Conservation (phyloP, 2,888 invertebrate species). For the Exocentrus adspersus region DNA sequence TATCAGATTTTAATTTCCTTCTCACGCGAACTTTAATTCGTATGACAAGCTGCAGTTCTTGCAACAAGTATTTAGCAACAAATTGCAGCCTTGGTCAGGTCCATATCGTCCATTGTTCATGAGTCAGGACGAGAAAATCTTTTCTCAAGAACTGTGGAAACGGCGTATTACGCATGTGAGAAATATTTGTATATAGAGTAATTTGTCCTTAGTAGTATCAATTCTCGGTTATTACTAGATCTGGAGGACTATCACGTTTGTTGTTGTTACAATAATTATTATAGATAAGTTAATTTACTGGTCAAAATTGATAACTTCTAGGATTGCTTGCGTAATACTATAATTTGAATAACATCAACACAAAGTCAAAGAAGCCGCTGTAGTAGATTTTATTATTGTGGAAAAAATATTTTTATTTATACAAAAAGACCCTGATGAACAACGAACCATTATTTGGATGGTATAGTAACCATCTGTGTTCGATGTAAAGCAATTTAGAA, state of each 20-base stretch:
- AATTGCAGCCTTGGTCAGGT: constrained; percentile 9
- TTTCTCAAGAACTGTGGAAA: constrained; percentile 6
- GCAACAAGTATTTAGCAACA: constrained; percentile 17
- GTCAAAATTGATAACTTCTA: neutral
- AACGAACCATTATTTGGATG: too few relatives aligned
- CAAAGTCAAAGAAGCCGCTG: neutral
- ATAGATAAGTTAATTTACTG: neutral
- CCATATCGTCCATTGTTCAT: constrained; percentile 17
- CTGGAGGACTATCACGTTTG: constrained; percentile 5
- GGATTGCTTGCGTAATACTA: neutral
- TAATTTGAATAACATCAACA: neutral
- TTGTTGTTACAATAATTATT: neutral
- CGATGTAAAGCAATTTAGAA: too few relatives aligned
- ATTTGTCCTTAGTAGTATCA: constrained; percentile 17
- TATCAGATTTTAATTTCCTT: constrained; percentile 6
- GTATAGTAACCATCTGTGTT: too few relatives aligned
- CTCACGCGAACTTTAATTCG: neutral
- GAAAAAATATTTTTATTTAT: too few relatives aligned
- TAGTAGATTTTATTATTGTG: too few relatives aligned
- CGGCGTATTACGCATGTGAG: neutral
- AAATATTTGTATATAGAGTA: constrained; percentile 2
- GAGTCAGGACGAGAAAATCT: constrained; percentile 1
- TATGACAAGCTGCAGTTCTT: neutral
- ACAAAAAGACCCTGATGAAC: too few relatives aligned
- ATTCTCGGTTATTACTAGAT: constrained; percentile 16